Evolutionary conservation across 2,113 vertebrate genomes (phyloP).

Genomic region (Boleophthalmus pectinirostris): DNA sequence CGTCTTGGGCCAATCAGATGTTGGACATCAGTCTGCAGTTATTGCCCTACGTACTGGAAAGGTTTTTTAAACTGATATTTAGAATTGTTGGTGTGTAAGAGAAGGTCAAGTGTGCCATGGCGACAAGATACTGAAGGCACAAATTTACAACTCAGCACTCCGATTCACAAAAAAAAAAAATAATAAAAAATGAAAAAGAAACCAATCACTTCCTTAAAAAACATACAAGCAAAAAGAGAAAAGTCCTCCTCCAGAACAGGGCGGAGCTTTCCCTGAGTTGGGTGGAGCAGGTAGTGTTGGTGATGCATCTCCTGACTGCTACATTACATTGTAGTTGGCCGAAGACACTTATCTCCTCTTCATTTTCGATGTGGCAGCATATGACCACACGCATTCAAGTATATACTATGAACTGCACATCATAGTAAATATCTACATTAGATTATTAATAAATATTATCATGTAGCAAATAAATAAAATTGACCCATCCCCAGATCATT

Average conservation of each 20-base stretch:
- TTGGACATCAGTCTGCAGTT: background rate
- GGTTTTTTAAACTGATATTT: background rate
- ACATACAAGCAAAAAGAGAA: constrained; percentile 28
- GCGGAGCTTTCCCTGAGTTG: constrained; percentile 62
- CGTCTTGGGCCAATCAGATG: constrained; percentile 13
- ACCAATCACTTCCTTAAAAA: constrained; percentile 54
- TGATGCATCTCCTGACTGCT: constrained; percentile 32
- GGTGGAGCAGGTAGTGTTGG: constrained; percentile 56
- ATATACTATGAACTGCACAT: constrained; percentile 53
- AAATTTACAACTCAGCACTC: constrained; percentile 61
- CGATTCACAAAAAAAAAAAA: constrained; percentile 44
- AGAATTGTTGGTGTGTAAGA: constrained; percentile 46
- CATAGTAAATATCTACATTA: constrained; percentile 34
- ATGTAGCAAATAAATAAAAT: constrained; percentile 58
- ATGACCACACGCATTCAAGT: constrained; percentile 60
- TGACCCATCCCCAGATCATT: background rate
- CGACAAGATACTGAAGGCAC: constrained; percentile 74
- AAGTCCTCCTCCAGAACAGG: constrained; percentile 29
- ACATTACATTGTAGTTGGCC: constrained; percentile 30
- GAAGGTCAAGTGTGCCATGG: constrained; percentile 42
- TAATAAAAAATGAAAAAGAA: constrained; percentile 14
- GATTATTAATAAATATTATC: constrained; percentile 65
- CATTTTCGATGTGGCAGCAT: constrained; percentile 10
- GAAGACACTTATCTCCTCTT: constrained; percentile 5
- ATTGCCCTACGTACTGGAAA: background rate